Evolutionary conservation across 2,888 invertebrate genomes (phyloP), one percentile per base, ranked within the genome.

Genomic region (Hesperia comma): DNA sequence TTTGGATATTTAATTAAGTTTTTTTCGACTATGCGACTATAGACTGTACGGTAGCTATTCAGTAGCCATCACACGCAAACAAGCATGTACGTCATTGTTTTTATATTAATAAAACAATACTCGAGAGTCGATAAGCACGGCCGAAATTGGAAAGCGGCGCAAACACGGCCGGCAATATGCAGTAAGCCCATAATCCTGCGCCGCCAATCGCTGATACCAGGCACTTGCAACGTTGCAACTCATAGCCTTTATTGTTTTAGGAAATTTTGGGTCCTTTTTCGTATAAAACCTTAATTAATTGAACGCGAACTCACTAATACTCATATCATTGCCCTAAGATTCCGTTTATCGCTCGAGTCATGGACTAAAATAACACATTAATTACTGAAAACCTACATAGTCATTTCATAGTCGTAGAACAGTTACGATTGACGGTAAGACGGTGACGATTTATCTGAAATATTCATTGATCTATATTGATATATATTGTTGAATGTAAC

Each of bases 131-230:
- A 63, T 63, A 63, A 63, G 62, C 56, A 68, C 70, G 74, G 76
- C 79, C 81, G 69, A 86, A 84, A 86, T 83, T 87, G 82, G 77
- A 86, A 79, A 77, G 80, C 79, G 77, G 73, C 69, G 75, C 76
- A 86, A 87, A 88, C 85, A 88, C 67, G 70, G 74, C 64, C 70
- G 70, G 78, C 63, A 64, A 64, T 64, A 64, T 64, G 41, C 41
- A 32, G 12, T 64, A 64, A 64, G 49, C 63, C 63, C n/a, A 2
- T 64, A 64, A 64, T 49, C 63, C 63, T 2, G 26, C 51, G 26
- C 63, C 56, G 56, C 56, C 63, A 63, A 57, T 57, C 57, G 15
- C 56, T 56, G 63, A 63, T 57, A 63, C 37, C 37, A 4, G 15
- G 21, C 15, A 55, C 53, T n/a, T n/a, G n/a, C n/a, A n/a, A 55